Evolutionary conservation across 2,888 invertebrate species (phyloP).

Genomic region (Aphodius granarius): DNA sequence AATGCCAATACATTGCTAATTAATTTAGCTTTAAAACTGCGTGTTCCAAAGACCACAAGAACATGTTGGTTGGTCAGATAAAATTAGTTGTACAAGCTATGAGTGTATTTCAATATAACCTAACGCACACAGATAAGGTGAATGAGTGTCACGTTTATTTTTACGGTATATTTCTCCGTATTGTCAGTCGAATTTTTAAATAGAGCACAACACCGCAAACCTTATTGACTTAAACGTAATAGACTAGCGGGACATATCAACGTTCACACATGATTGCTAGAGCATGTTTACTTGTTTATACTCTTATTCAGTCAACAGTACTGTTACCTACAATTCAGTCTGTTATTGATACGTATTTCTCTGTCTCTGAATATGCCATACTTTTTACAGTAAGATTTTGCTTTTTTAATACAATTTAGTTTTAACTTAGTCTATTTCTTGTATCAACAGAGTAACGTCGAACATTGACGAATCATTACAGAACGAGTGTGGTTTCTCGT

Average conservation of each 20-base stretch:
- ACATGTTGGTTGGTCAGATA: too few species aligned
- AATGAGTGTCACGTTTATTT: not conserved
- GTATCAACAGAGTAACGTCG: not conserved
- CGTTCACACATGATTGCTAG: not conserved
- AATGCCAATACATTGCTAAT: too few species aligned
- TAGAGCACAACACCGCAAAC: not conserved
- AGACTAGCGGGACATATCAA: not conserved
- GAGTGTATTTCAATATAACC: too few species aligned
- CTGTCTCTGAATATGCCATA: not conserved
- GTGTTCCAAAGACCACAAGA: too few species aligned
- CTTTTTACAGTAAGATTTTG: too few species aligned
- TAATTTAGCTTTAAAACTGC: too few species aligned
- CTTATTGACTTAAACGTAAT: not conserved
- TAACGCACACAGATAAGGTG: not conserved
- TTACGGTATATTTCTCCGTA: not conserved
- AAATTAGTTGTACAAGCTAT: too few species aligned
- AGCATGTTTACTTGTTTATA: not conserved
- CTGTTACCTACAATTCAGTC: not conserved
- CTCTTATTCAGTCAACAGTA: not conserved
- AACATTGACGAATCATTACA: not conserved
- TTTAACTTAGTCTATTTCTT: not conserved
- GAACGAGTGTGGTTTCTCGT: not conserved
- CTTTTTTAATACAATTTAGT: too few species aligned
- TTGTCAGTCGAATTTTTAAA: not conserved
- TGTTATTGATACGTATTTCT: not conserved